Percentiles rank a stretch among this genome's conserved stretches.
phyloP scores from a whole-genome alignment of 2,797 vertebrate genomes.

The Chrysocyon brachyurus region DNA sequence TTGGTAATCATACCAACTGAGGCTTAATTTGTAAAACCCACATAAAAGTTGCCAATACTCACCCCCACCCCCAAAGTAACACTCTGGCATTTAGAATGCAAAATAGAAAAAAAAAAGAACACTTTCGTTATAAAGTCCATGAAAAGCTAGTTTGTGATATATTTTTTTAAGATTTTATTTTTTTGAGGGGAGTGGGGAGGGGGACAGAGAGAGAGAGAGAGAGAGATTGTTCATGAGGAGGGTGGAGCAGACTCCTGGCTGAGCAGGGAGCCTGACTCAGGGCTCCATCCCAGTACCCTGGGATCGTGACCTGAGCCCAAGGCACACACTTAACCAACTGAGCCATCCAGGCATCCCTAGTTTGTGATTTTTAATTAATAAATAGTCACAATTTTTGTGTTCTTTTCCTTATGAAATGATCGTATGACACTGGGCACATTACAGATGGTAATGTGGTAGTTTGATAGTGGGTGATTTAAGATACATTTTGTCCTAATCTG shows the following conservation, averaged over 20 bases:
- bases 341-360: neutral
- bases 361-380: slow-evolving; percentile 86
- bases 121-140: slow-evolving; percentile 26
- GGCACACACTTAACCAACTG: no score
- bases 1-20: neutral
- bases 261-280: no score
- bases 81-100: slow-evolving; percentile 55
- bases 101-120: slow-evolving; percentile 48
- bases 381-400: slow-evolving; percentile 85
- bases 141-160: slow-evolving; percentile 70
- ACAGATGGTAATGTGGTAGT: slow-evolving; percentile 57
- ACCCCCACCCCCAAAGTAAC: neutral
- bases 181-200: no score
- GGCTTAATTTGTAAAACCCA: slow-evolving; percentile 49
- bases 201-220: no score
- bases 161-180: no score
- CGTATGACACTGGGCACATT: slow-evolving; percentile 78
- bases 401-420: slow-evolving; percentile 86
- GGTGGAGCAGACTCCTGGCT: no score
- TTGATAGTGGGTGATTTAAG: slow-evolving; percentile 81
- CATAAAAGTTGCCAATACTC: slow-evolving; percentile 42
- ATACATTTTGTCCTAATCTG: slow-evolving; percentile 62
- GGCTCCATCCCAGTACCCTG: no score
- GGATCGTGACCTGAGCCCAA: no score
- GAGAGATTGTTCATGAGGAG: no score